These are phyloP conservation scores for Apamea monoglypha DNA, from an alignment of 2,888 invertebrate genomes.

Conservation along the genomic window DNA sequence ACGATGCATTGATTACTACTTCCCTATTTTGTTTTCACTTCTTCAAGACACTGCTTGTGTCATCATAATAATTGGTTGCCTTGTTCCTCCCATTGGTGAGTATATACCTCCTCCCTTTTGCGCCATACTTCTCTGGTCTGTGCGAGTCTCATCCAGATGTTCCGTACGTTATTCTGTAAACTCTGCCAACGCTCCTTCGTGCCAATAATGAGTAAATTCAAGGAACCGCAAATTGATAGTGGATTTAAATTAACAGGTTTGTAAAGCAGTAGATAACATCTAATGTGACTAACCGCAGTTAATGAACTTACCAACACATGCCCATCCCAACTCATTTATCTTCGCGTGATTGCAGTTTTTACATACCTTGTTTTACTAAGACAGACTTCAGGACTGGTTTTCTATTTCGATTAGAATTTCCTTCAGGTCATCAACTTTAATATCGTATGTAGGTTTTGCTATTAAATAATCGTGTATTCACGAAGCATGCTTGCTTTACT, in stretches of 20 bases:
- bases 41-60: slow-evolving; percentile 13
- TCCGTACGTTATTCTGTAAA: background rate
- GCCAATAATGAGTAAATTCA: slow-evolving; percentile 25
- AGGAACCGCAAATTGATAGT: slow-evolving; percentile 16
- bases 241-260: slow-evolving; percentile 57
- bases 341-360: slow-evolving; percentile 74
- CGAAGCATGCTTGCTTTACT: slow-evolving; percentile 16
- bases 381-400: slow-evolving; percentile 68
- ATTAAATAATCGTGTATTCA: slow-evolving; percentile 34
- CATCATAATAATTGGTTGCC: background rate
- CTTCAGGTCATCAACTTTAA: slow-evolving; percentile 46
- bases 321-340: slow-evolving; percentile 72
- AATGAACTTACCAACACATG: slow-evolving; percentile 69
- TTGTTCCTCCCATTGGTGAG: background rate
- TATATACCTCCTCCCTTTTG: background rate
- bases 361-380: slow-evolving; percentile 63
- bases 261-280: slow-evolving; percentile 43
- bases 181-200: background rate
- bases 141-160: background rate
- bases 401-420: slow-evolving; percentile 71
- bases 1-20: slow-evolving; percentile 14
- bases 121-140: background rate
- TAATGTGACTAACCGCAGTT: slow-evolving; percentile 67
- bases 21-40: slow-evolving; percentile 17
- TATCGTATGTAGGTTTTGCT: slow-evolving; percentile 32